phyloP scores from a whole-genome alignment of 2,113 vertebrate species.

The Crotalus viridis region DNA sequence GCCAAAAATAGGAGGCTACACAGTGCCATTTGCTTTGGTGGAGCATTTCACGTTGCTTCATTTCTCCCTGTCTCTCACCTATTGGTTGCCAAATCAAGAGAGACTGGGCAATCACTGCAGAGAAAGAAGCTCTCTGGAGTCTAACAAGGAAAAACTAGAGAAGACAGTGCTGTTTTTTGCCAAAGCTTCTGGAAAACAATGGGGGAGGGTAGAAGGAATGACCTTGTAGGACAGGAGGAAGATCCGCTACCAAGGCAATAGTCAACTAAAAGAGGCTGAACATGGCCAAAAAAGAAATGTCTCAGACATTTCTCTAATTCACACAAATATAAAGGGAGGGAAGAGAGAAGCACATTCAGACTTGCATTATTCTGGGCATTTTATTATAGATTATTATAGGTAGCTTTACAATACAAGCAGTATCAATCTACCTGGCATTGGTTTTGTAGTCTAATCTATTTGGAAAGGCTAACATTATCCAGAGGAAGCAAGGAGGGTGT shows the following conservation, averaged over 20 bases:
- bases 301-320: background rate
- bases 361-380: background rate
- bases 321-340: background rate
- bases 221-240: background rate
- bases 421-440: background rate
- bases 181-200: background rate
- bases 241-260: background rate
- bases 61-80: background rate
- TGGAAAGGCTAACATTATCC: background rate
- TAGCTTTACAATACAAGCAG: background rate
- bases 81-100: background rate
- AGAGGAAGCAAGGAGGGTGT: background rate
- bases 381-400: background rate
- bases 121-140: background rate
- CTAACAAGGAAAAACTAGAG: background rate
- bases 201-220: background rate
- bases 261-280: background rate
- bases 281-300: background rate
- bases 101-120: background rate
- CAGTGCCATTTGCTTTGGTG: background rate
- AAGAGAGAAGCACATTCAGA: background rate
- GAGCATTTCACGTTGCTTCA: background rate
- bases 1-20: too few species aligned
- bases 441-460: background rate
- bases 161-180: background rate